These are phyloP conservation scores for Anguilla megastoma DNA, from an alignment of 2,797 vertebrate species.

Conservation along the genomic window DNA sequence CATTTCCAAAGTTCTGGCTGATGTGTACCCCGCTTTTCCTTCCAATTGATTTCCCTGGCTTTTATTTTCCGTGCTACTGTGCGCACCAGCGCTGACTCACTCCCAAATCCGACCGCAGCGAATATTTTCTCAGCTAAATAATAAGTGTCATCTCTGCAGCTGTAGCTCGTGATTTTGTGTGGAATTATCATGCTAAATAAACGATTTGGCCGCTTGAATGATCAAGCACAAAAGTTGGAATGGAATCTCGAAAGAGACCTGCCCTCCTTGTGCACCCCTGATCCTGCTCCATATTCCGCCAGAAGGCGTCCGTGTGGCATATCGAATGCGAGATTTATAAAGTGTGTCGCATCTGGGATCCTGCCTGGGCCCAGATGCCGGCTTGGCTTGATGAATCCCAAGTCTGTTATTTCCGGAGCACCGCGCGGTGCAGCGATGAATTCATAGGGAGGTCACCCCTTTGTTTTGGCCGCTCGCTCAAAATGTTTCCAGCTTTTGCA, in stretches of 20 bases:
- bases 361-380: neutral
- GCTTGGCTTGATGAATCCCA: neutral
- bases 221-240: neutral
- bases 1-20: neutral
- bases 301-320: neutral
- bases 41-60: neutral
- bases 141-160: neutral
- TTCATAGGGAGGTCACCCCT: neutral
- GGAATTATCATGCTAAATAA: neutral
- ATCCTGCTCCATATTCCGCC: neutral
- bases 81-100: neutral
- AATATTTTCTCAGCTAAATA: neutral
- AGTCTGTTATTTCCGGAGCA: neutral
- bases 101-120: neutral
- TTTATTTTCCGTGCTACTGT: neutral
- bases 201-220: neutral
- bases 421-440: neutral
- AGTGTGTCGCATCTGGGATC: neutral
- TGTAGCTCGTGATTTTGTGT: neutral
- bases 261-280: neutral
- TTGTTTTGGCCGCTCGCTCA: neutral
- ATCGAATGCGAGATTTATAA: neutral
- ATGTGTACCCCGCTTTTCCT: neutral
- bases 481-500: neutral
- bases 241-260: neutral